Evolutionary conservation across 2,888 invertebrate genomes (phyloP).

Genomic region (Pteria penguin): DNA sequence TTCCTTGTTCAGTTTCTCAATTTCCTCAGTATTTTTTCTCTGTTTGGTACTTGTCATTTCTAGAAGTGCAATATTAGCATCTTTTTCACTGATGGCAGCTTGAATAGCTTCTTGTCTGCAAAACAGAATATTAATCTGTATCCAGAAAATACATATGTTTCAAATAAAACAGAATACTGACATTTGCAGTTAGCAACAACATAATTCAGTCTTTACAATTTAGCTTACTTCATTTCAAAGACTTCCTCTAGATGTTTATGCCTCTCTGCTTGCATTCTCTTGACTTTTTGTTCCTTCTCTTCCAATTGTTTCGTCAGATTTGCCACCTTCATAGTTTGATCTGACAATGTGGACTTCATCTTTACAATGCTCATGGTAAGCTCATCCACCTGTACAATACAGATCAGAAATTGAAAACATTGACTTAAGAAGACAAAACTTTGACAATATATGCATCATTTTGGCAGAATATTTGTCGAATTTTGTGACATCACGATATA

Average conservation of each 20-base stretch:
- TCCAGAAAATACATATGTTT: too few species aligned
- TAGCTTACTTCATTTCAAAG: slow-evolving; percentile 87
- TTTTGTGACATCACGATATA: too few species aligned
- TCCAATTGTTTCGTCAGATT: slow-evolving; percentile 84
- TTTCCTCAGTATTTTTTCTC: slow-evolving; percentile 80
- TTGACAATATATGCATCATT: too few species aligned
- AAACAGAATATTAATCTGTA: too few species aligned
- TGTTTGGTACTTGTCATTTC: slow-evolving; percentile 82
- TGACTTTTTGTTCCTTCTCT: slow-evolving; percentile 84
- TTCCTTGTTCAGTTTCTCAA: slow-evolving; percentile 86
- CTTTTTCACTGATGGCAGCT: slow-evolving; percentile 91
- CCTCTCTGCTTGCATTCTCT: slow-evolving; percentile 83
- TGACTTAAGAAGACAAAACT: too few species aligned
- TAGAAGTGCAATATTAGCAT: slow-evolving; percentile 90
- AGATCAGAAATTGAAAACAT: too few species aligned
- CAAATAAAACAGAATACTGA: background rate
- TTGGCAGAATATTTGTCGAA: too few species aligned
- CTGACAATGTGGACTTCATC: slow-evolving; percentile 54
- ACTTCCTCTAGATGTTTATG: slow-evolving; percentile 87
- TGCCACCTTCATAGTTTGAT: slow-evolving; percentile 62
- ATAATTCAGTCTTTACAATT: background rate
- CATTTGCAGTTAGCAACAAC: too few species aligned
- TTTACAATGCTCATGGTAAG: slow-evolving; percentile 67
- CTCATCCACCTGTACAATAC: slow-evolving; percentile 63
- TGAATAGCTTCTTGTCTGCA: slow-evolving; percentile 90